These are phyloP conservation scores for Ochotona curzoniae DNA, from an alignment of 2,113 vertebrate species.

Conservation along the genomic window DNA sequence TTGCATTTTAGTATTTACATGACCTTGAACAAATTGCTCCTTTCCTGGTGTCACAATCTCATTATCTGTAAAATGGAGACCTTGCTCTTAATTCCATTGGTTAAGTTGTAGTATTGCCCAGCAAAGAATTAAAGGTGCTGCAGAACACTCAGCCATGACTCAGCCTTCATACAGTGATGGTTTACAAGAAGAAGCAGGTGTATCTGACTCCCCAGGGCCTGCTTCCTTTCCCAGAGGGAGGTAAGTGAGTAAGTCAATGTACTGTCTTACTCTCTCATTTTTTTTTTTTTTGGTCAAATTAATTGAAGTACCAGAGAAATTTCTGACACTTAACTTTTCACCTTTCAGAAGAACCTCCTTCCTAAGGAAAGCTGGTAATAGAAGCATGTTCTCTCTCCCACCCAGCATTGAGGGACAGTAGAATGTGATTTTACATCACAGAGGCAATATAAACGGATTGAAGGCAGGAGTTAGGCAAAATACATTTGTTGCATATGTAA, in stretches of 20 bases:
- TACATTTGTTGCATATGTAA: background rate
- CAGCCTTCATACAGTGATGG: background rate
- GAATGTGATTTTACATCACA: background rate
- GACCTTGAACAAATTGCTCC: slow-evolving; percentile 28
- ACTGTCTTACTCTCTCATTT: background rate
- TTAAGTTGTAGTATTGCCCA: background rate
- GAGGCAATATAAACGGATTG: background rate
- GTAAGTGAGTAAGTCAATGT: background rate
- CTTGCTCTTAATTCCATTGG: background rate
- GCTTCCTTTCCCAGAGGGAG: background rate
- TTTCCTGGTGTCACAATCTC: background rate
- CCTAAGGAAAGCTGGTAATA: background rate
- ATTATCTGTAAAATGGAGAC: slow-evolving; percentile 32
- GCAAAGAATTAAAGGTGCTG: slow-evolving; percentile 54
- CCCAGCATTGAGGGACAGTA: background rate
- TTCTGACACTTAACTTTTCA: background rate
- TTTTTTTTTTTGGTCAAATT: slow-evolving; percentile 6
- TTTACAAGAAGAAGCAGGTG: background rate
- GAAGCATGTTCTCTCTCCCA: background rate
- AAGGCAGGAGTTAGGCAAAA: background rate
- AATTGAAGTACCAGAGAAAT: background rate
- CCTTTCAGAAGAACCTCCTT: background rate
- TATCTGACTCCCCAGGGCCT: background rate
- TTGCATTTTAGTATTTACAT: slow-evolving; percentile 3
- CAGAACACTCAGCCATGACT: background rate